These are phyloP conservation scores for Phoenicopterus ruber DNA, from an alignment of 2,113 vertebrate species.

Conservation along the genomic window DNA sequence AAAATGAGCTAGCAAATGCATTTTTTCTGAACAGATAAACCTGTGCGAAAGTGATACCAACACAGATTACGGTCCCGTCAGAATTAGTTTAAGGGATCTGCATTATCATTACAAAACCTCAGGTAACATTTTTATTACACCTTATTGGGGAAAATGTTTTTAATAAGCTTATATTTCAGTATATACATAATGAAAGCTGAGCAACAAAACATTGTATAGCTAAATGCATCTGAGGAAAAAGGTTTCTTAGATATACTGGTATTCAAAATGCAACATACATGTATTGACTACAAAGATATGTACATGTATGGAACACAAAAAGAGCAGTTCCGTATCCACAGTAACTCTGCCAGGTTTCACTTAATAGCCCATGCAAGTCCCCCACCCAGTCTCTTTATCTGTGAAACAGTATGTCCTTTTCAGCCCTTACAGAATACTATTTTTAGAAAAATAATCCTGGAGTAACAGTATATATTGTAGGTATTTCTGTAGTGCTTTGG, in stretches of 20 bases:
- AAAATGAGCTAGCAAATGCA: background rate
- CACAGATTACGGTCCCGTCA: conserved; percentile 79
- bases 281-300: background rate
- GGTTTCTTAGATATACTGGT: background rate
- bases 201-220: background rate
- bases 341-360: background rate
- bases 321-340: background rate
- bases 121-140: conserved; percentile 61
- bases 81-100: conserved; percentile 77
- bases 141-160: background rate
- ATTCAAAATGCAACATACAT: background rate
- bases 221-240: background rate
- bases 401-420: background rate
- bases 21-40: conserved; percentile 73
- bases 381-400: background rate
- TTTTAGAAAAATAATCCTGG: background rate
- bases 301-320: background rate
- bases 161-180: background rate
- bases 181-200: background rate
- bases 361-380: background rate
- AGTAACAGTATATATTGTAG: background rate
- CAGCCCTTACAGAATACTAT: background rate
- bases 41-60: conserved; percentile 71
- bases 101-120: conserved; percentile 33
- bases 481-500: background rate